Percentiles rank a stretch among this genome's conserved stretches.
Conservation (phyloP, 2,113 vertebrate genomes). For the Lutjanus erythropterus region DNA sequence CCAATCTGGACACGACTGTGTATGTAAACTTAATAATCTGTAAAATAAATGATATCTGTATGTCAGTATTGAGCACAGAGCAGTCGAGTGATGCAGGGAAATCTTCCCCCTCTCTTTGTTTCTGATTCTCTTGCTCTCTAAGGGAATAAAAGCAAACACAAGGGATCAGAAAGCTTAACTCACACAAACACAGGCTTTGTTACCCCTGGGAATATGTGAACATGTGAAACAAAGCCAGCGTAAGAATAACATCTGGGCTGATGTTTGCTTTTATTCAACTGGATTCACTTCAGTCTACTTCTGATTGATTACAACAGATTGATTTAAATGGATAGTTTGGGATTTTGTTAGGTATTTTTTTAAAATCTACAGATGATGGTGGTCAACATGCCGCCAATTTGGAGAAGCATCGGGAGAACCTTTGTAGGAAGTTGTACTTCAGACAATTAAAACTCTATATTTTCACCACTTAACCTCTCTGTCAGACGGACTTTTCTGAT, state of each 20-base stretch:
- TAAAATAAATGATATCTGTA: background rate
- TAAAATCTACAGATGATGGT: no score
- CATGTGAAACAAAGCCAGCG: conserved; percentile 26
- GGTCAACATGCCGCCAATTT: no score
- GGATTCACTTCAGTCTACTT: background rate
- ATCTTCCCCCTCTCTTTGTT: background rate
- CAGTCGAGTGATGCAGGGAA: background rate
- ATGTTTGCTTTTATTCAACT: conserved; percentile 41
- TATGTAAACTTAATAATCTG: background rate
- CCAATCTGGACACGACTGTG: background rate
- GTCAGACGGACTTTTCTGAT: no score
- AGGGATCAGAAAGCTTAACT: conserved; percentile 34
- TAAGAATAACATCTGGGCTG: conserved; percentile 36
- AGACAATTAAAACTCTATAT: no score
- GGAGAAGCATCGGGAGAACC: no score
- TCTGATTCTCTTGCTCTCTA: background rate
- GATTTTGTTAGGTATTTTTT: no score
- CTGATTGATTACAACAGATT: background rate
- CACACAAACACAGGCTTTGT: background rate
- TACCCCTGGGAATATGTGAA: conserved; percentile 24
- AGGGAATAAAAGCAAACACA: conserved; percentile 38
- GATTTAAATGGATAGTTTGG: no score
- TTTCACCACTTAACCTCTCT: no score
- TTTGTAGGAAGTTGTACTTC: no score
- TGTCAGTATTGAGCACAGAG: background rate